Percentiles rank a stretch among this genome's conserved stretches.
These are phyloP conservation scores for Equus przewalskii DNA, from an alignment of 2,113 vertebrate genomes.

Conservation along the genomic window DNA sequence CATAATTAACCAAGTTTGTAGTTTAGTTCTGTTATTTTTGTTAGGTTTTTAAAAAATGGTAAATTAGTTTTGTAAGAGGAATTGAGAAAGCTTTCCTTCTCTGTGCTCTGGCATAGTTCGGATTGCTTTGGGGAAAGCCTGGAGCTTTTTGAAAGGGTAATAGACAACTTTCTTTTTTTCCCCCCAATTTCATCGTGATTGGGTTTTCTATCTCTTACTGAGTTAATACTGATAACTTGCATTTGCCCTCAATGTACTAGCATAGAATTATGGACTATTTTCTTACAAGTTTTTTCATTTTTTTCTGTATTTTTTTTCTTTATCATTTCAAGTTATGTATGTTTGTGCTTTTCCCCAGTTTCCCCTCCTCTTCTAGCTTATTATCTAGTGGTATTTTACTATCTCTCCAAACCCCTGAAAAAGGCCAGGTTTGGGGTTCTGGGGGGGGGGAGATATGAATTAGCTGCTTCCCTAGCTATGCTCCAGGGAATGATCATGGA, in stretches of 20 bases:
- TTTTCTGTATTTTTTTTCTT: not conserved
- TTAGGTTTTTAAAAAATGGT: not conserved
- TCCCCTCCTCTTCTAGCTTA: not conserved
- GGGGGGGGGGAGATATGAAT: not conserved
- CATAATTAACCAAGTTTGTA: not conserved
- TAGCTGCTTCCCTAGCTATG: not conserved
- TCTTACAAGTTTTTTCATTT: not conserved
- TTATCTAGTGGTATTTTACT: conserved; percentile 38
- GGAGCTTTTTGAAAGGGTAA: conserved; percentile 20
- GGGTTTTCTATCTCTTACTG: not conserved
- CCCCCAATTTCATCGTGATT: not conserved
- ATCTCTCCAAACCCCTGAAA: not conserved
- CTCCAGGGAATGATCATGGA: not conserved
- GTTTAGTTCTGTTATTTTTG: conserved; percentile 29
- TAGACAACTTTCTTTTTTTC: not conserved
- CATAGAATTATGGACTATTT: conserved; percentile 17
- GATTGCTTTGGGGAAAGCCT: conserved; percentile 18
- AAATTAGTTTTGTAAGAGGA: conserved; percentile 45
- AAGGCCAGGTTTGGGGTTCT: not conserved
- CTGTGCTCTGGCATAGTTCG: not conserved
- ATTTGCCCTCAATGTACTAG: not conserved
- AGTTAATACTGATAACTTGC: conserved; percentile 29
- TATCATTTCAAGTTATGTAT: not conserved
- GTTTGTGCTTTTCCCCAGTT: not conserved
- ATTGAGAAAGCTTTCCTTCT: not conserved